These are phyloP conservation scores for Empidonax alnorum DNA, from an alignment of 2,113 vertebrate genomes.

Conservation along the genomic window DNA sequence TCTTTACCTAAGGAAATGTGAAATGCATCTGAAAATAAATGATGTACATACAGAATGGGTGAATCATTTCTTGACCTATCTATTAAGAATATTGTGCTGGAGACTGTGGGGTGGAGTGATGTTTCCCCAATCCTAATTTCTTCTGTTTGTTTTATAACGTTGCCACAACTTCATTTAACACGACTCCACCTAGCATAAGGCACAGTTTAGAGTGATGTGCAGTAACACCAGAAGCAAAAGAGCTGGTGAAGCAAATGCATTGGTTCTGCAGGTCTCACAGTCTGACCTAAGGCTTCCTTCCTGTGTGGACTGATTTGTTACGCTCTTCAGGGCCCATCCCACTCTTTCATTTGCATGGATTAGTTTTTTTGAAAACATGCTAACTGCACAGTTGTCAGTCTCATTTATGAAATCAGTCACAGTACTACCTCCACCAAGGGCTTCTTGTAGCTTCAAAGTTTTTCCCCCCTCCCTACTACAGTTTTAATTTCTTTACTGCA, in stretches of 20 bases:
- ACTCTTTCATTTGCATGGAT: not conserved
- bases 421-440: not conserved
- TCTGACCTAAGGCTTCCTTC: not conserved
- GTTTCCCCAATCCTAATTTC: not conserved
- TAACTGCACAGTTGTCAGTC: not conserved
- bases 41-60: not conserved
- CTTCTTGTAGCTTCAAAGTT: not conserved
- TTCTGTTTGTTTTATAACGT: not conserved
- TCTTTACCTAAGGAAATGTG: not conserved
- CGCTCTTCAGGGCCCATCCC: not conserved
- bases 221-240: not conserved
- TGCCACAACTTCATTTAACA: not conserved
- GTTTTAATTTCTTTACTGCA: not conserved
- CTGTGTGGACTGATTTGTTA: not conserved
- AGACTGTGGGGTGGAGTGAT: accelerated
- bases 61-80: not conserved
- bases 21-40: not conserved
- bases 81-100: not conserved
- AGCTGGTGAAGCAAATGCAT: not conserved
- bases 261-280: not conserved
- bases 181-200: not conserved
- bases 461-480: not conserved
- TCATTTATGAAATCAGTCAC: not conserved
- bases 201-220: not conserved
- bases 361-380: not conserved